Evolutionary conservation across 2,888 invertebrate genomes (phyloP), one percentile per base, ranked within the genome.

Genomic region (Torymus texanus): DNA sequence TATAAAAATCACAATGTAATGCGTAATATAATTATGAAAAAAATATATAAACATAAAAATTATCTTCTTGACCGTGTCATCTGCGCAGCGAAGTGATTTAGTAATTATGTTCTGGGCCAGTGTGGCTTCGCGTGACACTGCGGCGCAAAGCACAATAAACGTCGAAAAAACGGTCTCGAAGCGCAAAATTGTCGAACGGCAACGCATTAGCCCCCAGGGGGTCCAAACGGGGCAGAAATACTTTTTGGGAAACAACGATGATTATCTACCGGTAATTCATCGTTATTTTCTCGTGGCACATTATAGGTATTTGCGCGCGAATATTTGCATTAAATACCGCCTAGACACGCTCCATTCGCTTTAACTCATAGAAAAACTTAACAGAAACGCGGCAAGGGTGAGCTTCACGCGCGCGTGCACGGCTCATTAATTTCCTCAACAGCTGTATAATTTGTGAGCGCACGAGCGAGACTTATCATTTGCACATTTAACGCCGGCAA

Each of bases 61-160:
- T 29, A 5, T 3, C 29, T 29, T 3, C 5, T 29, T 29, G 29
- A 29, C 29, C 29, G 29, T 29, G 29, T 3, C 29, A 29, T 29
- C 29, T 29, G 3, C 29, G 29, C 3, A 29, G 29, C 29, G 3
- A 29, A 29, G 29, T 29, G 29, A 29, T 29, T 29, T 29, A 29
- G 29, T 29, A 29, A 29, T 29, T 29, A 29, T 29, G 29, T 29
- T 29, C 5, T 29, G 29, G 4, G 29, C 14, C 21, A 3, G 29
- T 73, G 24, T 73, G 24, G 63, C 61, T 29, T 73, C 55, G 73
- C 73, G 73, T 73, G 73, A 56, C 63, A 14, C 18, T 18, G n/a
- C 8, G 14, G 14, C 16, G 53, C 16, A 53, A n/a, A 53, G 55
- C 29, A 61, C 29, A 29, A 29, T 3, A 29, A 29, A 29, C 5